phyloP scores from a whole-genome alignment of 2,888 invertebrate genomes.

The Tethea ocularis region DNA sequence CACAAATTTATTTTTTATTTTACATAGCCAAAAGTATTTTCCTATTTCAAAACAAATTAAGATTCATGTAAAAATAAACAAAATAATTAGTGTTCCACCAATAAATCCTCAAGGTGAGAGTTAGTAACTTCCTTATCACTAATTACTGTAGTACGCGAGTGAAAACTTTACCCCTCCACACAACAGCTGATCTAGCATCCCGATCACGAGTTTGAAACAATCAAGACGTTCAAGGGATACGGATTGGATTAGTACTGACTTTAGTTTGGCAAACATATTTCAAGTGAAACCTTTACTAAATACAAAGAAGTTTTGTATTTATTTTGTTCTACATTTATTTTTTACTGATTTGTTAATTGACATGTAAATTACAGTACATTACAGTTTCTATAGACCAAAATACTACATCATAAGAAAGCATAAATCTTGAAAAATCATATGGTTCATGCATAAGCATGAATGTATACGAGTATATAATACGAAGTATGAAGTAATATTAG shows the following conservation, averaged over 20 bases:
- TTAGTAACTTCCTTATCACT: slow-evolving; percentile 37
- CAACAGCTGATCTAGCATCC: slow-evolving; percentile 54
- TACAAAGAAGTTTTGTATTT: background rate
- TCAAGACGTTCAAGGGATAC: slow-evolving; percentile 63
- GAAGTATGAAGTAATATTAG: slow-evolving; percentile 31
- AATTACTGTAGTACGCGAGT: slow-evolving; percentile 42
- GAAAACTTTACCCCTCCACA: slow-evolving; percentile 34
- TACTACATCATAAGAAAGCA: slow-evolving; percentile 18
- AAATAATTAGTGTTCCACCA: background rate
- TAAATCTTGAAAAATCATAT: slow-evolving; percentile 17
- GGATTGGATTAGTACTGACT: slow-evolving; percentile 61
- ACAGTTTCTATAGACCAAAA: too few species aligned
- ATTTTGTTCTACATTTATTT: too few species aligned
- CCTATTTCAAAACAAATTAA: too few species aligned
- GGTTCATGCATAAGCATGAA: slow-evolving; percentile 12
- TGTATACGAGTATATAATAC: too few species aligned
- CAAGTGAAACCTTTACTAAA: slow-evolving; percentile 9
- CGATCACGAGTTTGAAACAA: slow-evolving; percentile 69
- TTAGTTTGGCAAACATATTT: slow-evolving; percentile 50
- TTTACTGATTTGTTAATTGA: too few species aligned
- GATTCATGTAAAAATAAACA: background rate
- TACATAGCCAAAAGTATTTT: too few species aligned
- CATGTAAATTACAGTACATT: too few species aligned
- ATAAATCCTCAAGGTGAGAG: background rate
- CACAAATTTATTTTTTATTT: too few species aligned